Evolutionary conservation across 2,888 invertebrate genomes (phyloP), one percentile per base, ranked within the genome.

Genomic region (Melanophora roralis): DNA sequence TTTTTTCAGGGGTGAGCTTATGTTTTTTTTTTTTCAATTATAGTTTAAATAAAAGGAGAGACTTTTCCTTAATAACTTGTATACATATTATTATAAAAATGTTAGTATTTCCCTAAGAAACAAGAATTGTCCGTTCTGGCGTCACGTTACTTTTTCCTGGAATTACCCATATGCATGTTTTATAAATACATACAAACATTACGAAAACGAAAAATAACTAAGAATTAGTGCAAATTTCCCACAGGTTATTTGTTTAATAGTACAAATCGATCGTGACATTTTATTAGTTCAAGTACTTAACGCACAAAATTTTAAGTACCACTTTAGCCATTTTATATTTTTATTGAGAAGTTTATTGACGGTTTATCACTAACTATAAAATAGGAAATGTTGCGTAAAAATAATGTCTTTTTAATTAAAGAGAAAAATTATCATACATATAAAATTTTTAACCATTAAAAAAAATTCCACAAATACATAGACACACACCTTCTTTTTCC

Each of bases 401-500:
- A 38, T 23, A 59, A 59, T 27, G 59, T 43, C 59, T 60, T 27
- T 11, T 60, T 27, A 4, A 9, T 60, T 60, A 43, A 60, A 38
- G 38, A 57, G 57, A 5, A 53, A 21, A 51, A 53, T 19, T 38
- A 21, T 5, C 6, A 19, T 19, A 55, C 32, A 34, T 34, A 49
- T 21, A 57, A 57, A 57, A n/a, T 19, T 38, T 57, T 12, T 57
- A 57, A 57, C n/a, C n/a, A 36, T 38, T 57, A 57, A 53, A 53
- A 16, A 9, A 32, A 34, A 36, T 11, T 9, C 14, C 36, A 64
- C 38, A 34, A 32, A 47, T n/a, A 43, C 43, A 51, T 1, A 21
- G 16, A 9, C 34, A 67, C 19, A 67, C 40, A 11, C 32, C 43
- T 68, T n/a, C 32, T 47, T 9, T 12, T 21, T 43, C 16, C n/a